Percentiles rank a stretch among this genome's conserved stretches.
Evolutionary conservation across 1,140 invertebrate genomes (phyloP).

Genomic region (Scaptomyza graminum): DNA sequence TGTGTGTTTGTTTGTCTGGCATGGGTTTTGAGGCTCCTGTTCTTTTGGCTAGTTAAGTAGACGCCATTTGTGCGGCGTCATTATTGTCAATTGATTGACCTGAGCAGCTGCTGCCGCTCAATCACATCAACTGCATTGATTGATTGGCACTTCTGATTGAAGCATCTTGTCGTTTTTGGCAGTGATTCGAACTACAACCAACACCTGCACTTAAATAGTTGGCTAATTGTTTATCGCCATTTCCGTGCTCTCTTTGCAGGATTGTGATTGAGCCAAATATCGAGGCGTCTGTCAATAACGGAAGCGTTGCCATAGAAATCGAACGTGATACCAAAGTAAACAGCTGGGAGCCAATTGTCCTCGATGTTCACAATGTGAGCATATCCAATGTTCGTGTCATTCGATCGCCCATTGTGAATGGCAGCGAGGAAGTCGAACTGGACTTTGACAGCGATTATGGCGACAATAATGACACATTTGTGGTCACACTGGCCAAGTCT

Average conservation of each 20-base stretch:
- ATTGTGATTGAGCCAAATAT: slow-evolving; percentile 77
- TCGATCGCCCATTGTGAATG: slow-evolving; percentile 29
- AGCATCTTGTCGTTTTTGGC: slow-evolving; percentile 64
- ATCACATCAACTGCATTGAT: slow-evolving; percentile 50
- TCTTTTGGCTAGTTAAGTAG: slow-evolving; percentile 33
- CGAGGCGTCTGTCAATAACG: slow-evolving; percentile 65
- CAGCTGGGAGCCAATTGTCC: slow-evolving; percentile 74
- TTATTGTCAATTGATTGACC: slow-evolving; percentile 7
- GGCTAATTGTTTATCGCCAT: slow-evolving; percentile 29
- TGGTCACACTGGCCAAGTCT: slow-evolving; percentile 54
- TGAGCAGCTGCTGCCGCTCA: slow-evolving; percentile 2
- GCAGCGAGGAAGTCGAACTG: slow-evolving; percentile 64
- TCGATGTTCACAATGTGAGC: slow-evolving; percentile 79
- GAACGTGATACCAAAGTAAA: slow-evolving; percentile 66
- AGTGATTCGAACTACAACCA: slow-evolving; percentile 33
- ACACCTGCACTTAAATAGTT: slow-evolving; percentile 35
- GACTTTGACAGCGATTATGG: slow-evolving; percentile 79
- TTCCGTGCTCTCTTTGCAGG: slow-evolving; percentile 47
- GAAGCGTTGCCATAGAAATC: slow-evolving; percentile 73
- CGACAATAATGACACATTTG: slow-evolving; percentile 71
- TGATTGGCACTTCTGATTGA: slow-evolving; percentile 74
- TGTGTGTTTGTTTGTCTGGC: slow-evolving; percentile 2
- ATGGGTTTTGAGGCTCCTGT: neutral
- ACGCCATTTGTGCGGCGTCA: slow-evolving; percentile 10
- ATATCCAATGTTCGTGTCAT: slow-evolving; percentile 77